Base-by-base conservation (phyloP, 2,797 vertebrate species). In the Schizopygopsis malacanthus region DNA sequence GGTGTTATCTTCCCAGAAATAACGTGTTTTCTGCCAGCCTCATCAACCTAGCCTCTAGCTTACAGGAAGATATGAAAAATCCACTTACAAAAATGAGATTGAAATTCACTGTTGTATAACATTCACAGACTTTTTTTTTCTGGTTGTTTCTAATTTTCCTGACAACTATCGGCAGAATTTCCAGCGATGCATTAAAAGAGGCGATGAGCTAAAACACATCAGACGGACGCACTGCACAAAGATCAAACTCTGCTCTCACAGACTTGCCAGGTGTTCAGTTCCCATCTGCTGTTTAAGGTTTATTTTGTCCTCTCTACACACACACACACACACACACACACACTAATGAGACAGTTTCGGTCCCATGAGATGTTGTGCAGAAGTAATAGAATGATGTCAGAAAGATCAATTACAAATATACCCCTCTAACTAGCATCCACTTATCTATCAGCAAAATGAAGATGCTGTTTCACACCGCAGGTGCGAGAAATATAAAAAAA, bases 221-320 rank as follows among this genome's bases (percentile, higher is more conserved):
- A 59, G 43, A 81, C 28, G 33, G n/a, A 83, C 37, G 3, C 33
- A 61, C 28, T 16, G 59, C 86, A 47, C 20, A 63, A 69, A 80
- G 22, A 85, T 65, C 61, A 82, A 70, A 9, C 33, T 79, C 72
- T 78, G n/a, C 63, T 80, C 54, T 20, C 41, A 43, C 25, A 69
- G n/a, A 39, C 82, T 22, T 85, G 71, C 65, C 87, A 78, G 67
- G 75, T 82, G 87, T 85, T 82, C 52, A 79, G 15, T 65, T 79
- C 63, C 75, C 79, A 81, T 83, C 77, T 84, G 86, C 82, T 75
- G 39, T 69, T 82, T 79, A 79, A 79, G 81, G 12, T 41, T 69
- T 37, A 43, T 79, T 79, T 71, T 79, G 20, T 78, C 61, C 54
- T 52, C 50, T 22, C 12, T 33, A 54, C 47, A n/a, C 6, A 20